A percentile compares a stretch with the other conserved stretches of the same genome.
Evolutionary conservation across 2,797 vertebrate genomes (phyloP).

Genomic region (Onychomys arenicola): DNA sequence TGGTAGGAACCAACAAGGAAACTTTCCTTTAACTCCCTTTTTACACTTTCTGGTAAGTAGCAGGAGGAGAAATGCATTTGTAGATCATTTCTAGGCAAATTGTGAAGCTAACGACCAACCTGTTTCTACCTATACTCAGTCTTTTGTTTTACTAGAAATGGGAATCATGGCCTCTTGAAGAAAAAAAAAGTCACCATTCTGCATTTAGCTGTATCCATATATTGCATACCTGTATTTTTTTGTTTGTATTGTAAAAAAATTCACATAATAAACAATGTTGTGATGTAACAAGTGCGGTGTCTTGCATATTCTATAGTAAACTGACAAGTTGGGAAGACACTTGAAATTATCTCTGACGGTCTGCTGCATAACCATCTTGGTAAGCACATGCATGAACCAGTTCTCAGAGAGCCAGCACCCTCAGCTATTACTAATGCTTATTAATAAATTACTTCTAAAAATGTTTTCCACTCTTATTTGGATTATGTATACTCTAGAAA

Average conservation of each 20-base stretch:
- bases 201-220: conserved; percentile 96
- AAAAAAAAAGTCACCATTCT: conserved; percentile 88
- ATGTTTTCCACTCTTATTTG: background rate
- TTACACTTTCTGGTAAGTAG: conserved; percentile 91
- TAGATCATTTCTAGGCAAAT: conserved; percentile 90
- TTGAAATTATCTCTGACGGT: background rate
- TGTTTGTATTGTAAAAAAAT: conserved; percentile 99
- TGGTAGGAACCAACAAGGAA: conserved; percentile 90
- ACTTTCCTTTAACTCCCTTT: conserved; percentile 90
- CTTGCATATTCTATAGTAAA: background rate
- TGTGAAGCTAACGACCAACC: conserved; percentile 89
- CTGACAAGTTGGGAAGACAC: background rate
- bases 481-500: background rate
- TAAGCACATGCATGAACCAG: background rate
- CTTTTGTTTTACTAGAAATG: conserved; percentile 90
- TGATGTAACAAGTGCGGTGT: conserved; percentile 90
- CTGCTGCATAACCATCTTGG: background rate
- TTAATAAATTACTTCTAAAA: background rate
- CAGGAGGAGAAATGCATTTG: conserved; percentile 88
- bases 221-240: conserved; percentile 97
- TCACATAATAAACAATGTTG: conserved; percentile 99
- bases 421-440: background rate
- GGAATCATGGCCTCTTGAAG: conserved; percentile 90
- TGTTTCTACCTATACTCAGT: conserved; percentile 91
- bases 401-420: background rate